Conservation (phyloP, 1,140 invertebrate species). For the Hycleus phaleratus region DNA sequence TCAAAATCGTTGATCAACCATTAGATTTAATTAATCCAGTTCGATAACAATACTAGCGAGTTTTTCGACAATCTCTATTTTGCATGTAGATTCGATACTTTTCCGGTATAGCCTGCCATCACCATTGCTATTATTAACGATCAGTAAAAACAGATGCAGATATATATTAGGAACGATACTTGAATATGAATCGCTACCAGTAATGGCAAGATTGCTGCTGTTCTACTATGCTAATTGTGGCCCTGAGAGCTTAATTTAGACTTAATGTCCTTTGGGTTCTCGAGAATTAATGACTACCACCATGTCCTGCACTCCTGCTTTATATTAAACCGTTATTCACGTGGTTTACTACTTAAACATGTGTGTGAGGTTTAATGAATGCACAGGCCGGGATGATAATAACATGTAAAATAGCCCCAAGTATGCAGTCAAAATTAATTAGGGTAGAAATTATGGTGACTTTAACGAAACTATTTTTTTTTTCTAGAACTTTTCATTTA, state of each 20-base stretch:
- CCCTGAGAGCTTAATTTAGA: slow-evolving; percentile 16
- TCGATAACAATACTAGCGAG: no score
- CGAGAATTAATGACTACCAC: slow-evolving; percentile 4
- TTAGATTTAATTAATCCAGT: no score
- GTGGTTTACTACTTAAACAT: slow-evolving; percentile 9
- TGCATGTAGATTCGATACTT: no score
- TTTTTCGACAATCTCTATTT: no score
- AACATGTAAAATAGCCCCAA: neutral
- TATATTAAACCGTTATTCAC: slow-evolving; percentile 9
- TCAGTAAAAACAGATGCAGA: slow-evolving; percentile 17
- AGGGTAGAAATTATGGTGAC: no score
- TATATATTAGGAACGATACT: slow-evolving; percentile 3
- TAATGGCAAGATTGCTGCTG: slow-evolving; percentile 9
- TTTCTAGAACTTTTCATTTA: no score
- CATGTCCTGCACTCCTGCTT: neutral
- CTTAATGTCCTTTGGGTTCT: slow-evolving; percentile 13
- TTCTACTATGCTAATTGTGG: slow-evolving; percentile 14
- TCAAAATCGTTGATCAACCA: no score
- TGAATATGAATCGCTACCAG: slow-evolving; percentile 12
- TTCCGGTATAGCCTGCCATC: no score
- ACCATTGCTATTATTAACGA: neutral
- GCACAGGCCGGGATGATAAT: neutral
- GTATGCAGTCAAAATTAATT: no score
- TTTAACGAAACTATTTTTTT: no score
- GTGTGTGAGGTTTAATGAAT: slow-evolving; percentile 3